phyloP scores from a whole-genome alignment of 2,113 vertebrate genomes.

The Reinhardtius hippoglossoides region DNA sequence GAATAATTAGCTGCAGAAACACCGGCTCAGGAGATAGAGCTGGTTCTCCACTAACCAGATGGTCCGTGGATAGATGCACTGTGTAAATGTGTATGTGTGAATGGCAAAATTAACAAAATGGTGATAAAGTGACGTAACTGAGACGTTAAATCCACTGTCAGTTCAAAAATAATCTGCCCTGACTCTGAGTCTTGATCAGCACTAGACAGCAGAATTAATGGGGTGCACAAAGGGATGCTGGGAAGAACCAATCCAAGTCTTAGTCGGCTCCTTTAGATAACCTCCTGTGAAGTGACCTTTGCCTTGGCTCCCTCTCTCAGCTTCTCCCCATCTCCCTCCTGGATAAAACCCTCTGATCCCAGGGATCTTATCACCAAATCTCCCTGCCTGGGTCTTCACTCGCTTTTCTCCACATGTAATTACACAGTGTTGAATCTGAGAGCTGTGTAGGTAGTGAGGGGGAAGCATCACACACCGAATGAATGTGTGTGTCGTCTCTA shows the following conservation, averaged over 20 bases:
- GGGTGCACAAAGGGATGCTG: constrained; percentile 19
- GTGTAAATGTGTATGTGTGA: too few species aligned
- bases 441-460: constrained; percentile 33
- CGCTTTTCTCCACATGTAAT: constrained; percentile 68
- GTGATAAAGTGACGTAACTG: neutral
- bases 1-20: too few species aligned
- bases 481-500: constrained; percentile 21
- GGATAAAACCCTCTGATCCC: constrained; percentile 70
- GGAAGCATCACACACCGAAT: constrained; percentile 37
- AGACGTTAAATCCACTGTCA: neutral
- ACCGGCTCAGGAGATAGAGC: too few species aligned
- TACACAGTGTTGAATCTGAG: constrained; percentile 46
- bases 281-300: constrained; percentile 61
- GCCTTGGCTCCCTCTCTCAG: constrained; percentile 40
- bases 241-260: constrained; percentile 51
- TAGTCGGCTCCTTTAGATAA: constrained; percentile 52
- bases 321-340: constrained; percentile 45
- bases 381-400: constrained; percentile 32
- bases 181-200: constrained; percentile 1
- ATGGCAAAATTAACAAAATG: neutral
- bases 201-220: constrained; percentile 21
- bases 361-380: constrained; percentile 65
- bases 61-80: too few species aligned
- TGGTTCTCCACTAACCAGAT: too few species aligned
- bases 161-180: too few species aligned